These are phyloP conservation scores for Ramazzottius varieornatus DNA, from an alignment of 2,888 invertebrate genomes.

Conservation along the genomic window DNA sequence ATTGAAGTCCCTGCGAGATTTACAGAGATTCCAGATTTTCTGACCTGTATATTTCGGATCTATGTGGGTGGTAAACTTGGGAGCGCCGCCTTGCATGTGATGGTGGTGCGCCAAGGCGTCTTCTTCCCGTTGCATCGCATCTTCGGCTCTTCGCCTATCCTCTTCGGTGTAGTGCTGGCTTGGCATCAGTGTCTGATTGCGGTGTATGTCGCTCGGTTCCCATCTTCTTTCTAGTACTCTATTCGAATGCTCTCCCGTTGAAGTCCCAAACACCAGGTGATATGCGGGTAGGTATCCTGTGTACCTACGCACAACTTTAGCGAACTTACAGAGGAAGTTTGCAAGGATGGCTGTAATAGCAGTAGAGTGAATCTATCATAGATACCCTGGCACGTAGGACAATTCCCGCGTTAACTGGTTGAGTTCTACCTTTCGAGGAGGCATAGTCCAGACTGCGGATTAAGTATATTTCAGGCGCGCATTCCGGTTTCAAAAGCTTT, in stretches of 20 bases:
- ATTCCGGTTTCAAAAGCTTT: too few relatives aligned
- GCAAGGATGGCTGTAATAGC: not conserved
- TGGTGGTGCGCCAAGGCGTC: not conserved
- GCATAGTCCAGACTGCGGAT: not conserved
- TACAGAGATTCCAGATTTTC: not conserved
- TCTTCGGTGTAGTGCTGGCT: not conserved
- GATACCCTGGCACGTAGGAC: not conserved
- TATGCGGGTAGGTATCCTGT: slow-evolving; percentile 1
- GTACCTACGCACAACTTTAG: not conserved
- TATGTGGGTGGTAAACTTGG: not conserved
- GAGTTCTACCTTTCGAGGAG: not conserved
- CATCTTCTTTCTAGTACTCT: not conserved
- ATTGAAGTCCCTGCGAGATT: too few relatives aligned
- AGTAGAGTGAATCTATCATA: too few relatives aligned
- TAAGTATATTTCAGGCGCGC: too few relatives aligned
- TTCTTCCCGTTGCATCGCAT: not conserved
- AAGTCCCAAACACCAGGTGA: not conserved
- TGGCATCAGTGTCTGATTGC: not conserved
- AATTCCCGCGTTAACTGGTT: not conserved
- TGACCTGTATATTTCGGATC: not conserved
- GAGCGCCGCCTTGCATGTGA: not conserved
- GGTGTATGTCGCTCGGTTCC: not conserved
- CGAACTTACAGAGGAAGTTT: not conserved
- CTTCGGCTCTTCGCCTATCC: not conserved
- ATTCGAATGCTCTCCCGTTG: not conserved